These are phyloP conservation scores for Sparidentex hasta DNA, from an alignment of 2,797 vertebrate species.

Conservation along the genomic window DNA sequence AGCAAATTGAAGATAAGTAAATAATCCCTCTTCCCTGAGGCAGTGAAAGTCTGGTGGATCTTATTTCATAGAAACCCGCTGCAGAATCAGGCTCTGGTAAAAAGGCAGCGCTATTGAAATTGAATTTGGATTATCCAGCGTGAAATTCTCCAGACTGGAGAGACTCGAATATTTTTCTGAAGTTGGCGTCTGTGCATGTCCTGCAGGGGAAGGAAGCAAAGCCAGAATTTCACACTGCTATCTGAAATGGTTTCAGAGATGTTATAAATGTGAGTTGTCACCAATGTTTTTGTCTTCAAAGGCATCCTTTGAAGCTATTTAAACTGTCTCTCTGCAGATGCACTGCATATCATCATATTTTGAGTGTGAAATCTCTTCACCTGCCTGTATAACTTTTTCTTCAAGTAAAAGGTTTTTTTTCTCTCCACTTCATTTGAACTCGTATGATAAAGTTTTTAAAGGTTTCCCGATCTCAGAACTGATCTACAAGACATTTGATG, in stretches of 20 bases:
- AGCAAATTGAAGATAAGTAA: constrained; percentile 88
- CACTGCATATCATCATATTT: constrained; percentile 71
- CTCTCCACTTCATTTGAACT: constrained; percentile 41
- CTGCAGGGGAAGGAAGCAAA: constrained; percentile 84
- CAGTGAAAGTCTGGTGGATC: constrained; percentile 81
- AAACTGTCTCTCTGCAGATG: constrained; percentile 77
- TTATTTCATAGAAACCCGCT: constrained; percentile 84
- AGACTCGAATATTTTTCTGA: constrained; percentile 83
- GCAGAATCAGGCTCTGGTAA: constrained; percentile 81
- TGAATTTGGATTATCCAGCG: constrained; percentile 87
- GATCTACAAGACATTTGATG: constrained; percentile 21
- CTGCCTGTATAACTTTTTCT: constrained; percentile 68
- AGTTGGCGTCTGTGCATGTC: constrained; percentile 84
- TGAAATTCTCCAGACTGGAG: constrained; percentile 86
- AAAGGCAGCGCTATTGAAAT: constrained; percentile 84
- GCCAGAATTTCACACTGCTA: constrained; percentile 83
- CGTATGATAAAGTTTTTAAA: constrained; percentile 36
- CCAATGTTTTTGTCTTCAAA: constrained; percentile 83
- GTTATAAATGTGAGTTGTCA: constrained; percentile 86
- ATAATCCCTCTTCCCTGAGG: constrained; percentile 84
- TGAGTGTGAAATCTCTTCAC: constrained; percentile 77
- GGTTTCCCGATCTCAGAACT: constrained; percentile 17
- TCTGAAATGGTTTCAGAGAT: constrained; percentile 85
- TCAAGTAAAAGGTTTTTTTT: constrained; percentile 41
- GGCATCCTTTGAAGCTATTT: constrained; percentile 83